phyloP scores from a whole-genome alignment of 1,140 invertebrate genomes.

The Babylonia areolata region DNA sequence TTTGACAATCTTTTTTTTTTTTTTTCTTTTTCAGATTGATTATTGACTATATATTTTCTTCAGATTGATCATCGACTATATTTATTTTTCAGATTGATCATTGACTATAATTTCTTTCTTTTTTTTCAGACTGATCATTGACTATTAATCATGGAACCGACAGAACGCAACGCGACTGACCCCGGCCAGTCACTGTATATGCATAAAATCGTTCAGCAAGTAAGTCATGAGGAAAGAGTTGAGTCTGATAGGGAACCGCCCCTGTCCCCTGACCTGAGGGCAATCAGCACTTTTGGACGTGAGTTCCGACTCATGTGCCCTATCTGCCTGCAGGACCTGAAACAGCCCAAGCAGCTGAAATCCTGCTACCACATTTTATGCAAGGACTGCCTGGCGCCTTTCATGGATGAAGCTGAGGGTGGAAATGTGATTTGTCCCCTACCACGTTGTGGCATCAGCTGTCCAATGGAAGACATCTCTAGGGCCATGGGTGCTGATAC shows the following conservation, averaged over 20 bases:
- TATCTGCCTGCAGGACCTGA: constrained; percentile 15
- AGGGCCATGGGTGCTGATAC: neutral
- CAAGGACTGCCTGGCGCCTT: neutral
- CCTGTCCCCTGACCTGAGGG: neutral
- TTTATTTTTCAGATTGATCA: neutral
- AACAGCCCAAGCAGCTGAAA: constrained; percentile 13
- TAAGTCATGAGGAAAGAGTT: neutral
- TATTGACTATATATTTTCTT: neutral
- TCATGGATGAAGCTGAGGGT: neutral
- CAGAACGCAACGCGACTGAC: too few species aligned
- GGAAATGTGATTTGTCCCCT: constrained; percentile 3
- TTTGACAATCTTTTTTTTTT: neutral
- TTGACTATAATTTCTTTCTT: neutral
- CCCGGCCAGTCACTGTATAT: neutral
- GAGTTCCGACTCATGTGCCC: constrained; percentile 23
- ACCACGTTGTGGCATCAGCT: neutral
- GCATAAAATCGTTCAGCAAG: neutral
- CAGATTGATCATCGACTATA: neutral
- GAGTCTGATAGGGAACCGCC: neutral
- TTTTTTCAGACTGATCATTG: neutral
- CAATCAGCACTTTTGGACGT: neutral
- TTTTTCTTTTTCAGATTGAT: neutral
- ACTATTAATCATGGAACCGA: neutral
- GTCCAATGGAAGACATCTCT: neutral
- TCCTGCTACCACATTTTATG: constrained; percentile 36